Percentiles rank a stretch among this genome's conserved stretches.
Conservation (phyloP, 2,113 vertebrate genomes). For the Petrocephalus zakoni region DNA sequence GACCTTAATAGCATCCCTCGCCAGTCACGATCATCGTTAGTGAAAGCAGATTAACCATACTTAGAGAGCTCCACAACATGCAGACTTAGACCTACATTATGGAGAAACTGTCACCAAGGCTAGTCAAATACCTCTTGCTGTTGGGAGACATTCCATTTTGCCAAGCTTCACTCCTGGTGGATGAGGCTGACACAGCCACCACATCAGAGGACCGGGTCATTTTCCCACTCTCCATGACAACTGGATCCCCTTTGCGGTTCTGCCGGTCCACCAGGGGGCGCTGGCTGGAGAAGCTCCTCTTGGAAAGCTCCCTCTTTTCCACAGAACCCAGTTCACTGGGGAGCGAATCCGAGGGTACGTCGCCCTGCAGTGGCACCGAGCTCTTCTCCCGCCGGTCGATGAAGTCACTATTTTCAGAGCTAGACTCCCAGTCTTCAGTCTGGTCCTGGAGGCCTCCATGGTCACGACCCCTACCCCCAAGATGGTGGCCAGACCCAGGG, state of each 20-base stretch:
- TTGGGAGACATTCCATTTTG: slow-evolving; percentile 72
- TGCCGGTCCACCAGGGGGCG: slow-evolving; percentile 85
- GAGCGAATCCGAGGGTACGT: slow-evolving; percentile 62
- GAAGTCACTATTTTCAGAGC: slow-evolving; percentile 92
- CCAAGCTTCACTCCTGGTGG: slow-evolving; percentile 73
- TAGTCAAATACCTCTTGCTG: slow-evolving; percentile 72
- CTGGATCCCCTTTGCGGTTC: slow-evolving; percentile 81
- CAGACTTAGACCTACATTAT: neutral
- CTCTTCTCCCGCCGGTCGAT: slow-evolving; percentile 79
- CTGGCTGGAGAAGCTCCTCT: slow-evolving; percentile 95
- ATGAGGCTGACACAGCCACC: slow-evolving; percentile 51
- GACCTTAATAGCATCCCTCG: neutral
- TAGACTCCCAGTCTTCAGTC: slow-evolving; percentile 90
- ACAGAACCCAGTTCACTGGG: slow-evolving; percentile 57
- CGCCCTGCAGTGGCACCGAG: slow-evolving; percentile 53
- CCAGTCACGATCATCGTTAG: neutral
- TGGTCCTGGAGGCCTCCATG: slow-evolving; percentile 66
- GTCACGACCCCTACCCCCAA: slow-evolving; percentile 56
- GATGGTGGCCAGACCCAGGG: slow-evolving; percentile 53
- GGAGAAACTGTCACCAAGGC: neutral
- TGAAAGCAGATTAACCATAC: neutral
- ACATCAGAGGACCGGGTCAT: slow-evolving; percentile 63
- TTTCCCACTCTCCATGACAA: slow-evolving; percentile 70
- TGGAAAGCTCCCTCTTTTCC: slow-evolving; percentile 90
- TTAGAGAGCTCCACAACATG: neutral